A percentile compares a stretch with the other conserved stretches of the same genome.
These are phyloP conservation scores for Crossaster papposus DNA, from an alignment of 53 echinoderm and acorn worm genomes.

Conservation along the genomic window DNA sequence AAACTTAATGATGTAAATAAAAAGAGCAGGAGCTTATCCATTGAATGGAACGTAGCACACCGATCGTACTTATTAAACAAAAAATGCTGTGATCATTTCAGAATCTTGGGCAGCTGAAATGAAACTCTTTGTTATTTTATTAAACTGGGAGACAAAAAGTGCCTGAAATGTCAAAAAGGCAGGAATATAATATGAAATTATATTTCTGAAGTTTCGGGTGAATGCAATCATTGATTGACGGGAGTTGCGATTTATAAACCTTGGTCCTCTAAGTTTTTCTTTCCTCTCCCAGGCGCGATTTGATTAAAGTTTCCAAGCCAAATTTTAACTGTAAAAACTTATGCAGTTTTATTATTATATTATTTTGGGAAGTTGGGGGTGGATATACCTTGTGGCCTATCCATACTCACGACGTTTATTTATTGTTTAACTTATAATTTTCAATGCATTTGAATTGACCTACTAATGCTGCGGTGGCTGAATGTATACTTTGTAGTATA, in stretches of 20 bases:
- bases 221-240: slow-evolving; percentile 30
- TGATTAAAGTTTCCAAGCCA: slow-evolving; percentile 4
- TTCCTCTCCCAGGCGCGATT: neutral
- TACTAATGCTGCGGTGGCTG: slow-evolving; percentile 48
- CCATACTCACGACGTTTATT: neutral
- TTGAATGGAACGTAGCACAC: slow-evolving; percentile 31
- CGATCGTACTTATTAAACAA: slow-evolving; percentile 42
- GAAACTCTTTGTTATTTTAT: slow-evolving; percentile 36
- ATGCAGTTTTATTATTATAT: neutral
- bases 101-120: slow-evolving; percentile 48
- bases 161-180: slow-evolving; percentile 53
- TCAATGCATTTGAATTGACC: slow-evolving; percentile 60
- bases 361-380: neutral
- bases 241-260: neutral
- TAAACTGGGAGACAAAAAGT: slow-evolving; percentile 54
- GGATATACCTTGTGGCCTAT: neutral
- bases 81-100: slow-evolving; percentile 31
- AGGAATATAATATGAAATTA: slow-evolving; percentile 1
- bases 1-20: slow-evolving; percentile 17
- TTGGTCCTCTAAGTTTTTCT: neutral
- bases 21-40: neutral
- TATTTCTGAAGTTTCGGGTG: slow-evolving; percentile 31
- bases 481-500: slow-evolving; percentile 8
- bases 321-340: neutral
- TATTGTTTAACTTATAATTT: neutral